These are phyloP conservation scores for Timandra comae DNA, from an alignment of 2,888 invertebrate genomes.

Conservation along the genomic window DNA sequence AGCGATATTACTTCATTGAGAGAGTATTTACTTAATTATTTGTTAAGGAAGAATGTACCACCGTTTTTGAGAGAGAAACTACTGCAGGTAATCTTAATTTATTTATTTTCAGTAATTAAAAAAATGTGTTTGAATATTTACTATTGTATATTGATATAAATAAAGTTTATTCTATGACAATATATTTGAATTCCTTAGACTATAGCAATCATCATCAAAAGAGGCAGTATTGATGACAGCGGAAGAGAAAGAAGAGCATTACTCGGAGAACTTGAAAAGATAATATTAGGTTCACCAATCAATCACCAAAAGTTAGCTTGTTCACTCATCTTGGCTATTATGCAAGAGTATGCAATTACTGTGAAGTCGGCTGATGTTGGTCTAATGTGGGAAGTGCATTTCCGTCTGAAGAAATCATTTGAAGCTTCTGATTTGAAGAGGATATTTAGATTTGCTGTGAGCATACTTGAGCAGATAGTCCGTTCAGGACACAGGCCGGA, in stretches of 20 bases:
- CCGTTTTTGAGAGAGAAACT: conserved; percentile 86
- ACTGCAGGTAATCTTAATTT: conserved; percentile 80
- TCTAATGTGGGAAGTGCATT: conserved; percentile 91
- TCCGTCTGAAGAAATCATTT: conserved; percentile 88
- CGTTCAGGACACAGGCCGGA: conserved; percentile 64
- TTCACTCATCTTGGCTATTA: conserved; percentile 86
- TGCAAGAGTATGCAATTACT: conserved; percentile 92
- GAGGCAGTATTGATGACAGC: conserved; percentile 85
- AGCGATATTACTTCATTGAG: conserved; percentile 82
- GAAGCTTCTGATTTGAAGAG: conserved; percentile 87
- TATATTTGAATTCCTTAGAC: conserved; percentile 67
- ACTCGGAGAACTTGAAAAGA: conserved; percentile 84
- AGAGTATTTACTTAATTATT: conserved; percentile 87
- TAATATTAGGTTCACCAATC: conserved; percentile 88
- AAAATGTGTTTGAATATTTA: not conserved
- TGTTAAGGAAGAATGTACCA: conserved; percentile 81
- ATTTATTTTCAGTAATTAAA: not conserved
- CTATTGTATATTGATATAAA: no score
- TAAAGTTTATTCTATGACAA: not conserved
- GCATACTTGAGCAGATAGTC: conserved; percentile 61
- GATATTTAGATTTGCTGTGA: conserved; percentile 80
- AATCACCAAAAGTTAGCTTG: conserved; percentile 88
- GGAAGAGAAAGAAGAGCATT: conserved; percentile 82
- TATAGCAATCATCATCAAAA: conserved; percentile 91
- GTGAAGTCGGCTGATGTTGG: conserved; percentile 91